Conservation (phyloP, 2,888 invertebrate species). For the Cheilosia vernalis region DNA sequence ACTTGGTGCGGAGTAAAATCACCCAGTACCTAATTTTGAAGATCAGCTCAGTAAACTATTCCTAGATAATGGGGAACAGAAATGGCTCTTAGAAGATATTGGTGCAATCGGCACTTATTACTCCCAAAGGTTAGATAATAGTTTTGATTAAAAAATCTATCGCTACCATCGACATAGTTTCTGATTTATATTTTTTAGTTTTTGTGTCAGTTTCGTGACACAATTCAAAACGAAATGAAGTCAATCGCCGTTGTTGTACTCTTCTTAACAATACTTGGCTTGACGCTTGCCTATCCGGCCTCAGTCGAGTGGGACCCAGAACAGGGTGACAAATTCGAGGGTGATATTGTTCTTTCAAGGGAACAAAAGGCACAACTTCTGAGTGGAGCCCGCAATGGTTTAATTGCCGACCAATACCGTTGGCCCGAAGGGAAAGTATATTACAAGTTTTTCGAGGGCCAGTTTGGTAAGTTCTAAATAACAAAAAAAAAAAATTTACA, state of each 20-base stretch:
- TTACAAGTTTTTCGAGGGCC: conserved; percentile 84
- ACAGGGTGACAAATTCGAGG: conserved; percentile 88
- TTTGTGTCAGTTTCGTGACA: conserved; percentile 4
- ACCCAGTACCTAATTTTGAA: too few relatives aligned
- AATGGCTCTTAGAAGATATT: too few relatives aligned
- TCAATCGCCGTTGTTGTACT: neutral
- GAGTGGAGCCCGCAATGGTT: conserved; percentile 84
- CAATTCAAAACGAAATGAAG: conserved; percentile 40
- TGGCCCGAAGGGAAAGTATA: conserved; percentile 89
- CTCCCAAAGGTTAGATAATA: too few relatives aligned
- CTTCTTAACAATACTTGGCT: neutral
- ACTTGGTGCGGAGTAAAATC: too few relatives aligned
- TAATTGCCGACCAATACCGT: conserved; percentile 84
- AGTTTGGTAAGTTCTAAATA: conserved; percentile 47
- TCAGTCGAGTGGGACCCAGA: conserved; percentile 86
- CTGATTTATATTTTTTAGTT: neutral
- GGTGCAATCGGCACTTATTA: too few relatives aligned
- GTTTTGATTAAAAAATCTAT: too few relatives aligned
- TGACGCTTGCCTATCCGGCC: conserved; percentile 32
- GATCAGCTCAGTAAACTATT: too few relatives aligned
- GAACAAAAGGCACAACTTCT: conserved; percentile 64
- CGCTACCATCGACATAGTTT: neutral
- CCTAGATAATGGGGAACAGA: too few relatives aligned
- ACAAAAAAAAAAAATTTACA: too few relatives aligned
- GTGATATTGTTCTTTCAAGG: conserved; percentile 88